These are phyloP conservation scores for Zaprionus davidi DNA, from an alignment of 1,140 invertebrate species.

Conservation along the genomic window DNA sequence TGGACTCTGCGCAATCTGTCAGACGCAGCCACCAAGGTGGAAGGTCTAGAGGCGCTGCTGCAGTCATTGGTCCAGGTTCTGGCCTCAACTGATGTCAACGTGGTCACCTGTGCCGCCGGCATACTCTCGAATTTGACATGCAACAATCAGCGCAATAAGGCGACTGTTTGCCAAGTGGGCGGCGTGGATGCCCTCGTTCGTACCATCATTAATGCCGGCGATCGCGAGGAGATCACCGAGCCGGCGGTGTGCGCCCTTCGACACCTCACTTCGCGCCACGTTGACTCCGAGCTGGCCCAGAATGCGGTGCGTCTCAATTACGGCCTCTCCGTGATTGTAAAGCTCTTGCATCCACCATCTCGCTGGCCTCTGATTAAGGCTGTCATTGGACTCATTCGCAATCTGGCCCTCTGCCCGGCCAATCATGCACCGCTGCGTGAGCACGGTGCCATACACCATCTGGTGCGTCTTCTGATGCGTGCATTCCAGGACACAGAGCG, in stretches of 20 bases:
- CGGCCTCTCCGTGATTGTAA: conserved; percentile 95
- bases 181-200: conserved; percentile 97
- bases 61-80: conserved; percentile 96
- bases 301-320: conserved; percentile 97
- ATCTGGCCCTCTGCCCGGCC: conserved; percentile 96
- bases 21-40: conserved; percentile 98
- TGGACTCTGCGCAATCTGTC: conserved; percentile 99
- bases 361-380: conserved; percentile 97
- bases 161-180: conserved; percentile 95
- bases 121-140: conserved; percentile 99
- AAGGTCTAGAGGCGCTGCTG: conserved; percentile 95
- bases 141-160: conserved; percentile 99
- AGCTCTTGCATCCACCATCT: conserved; percentile 96
- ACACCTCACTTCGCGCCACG: conserved; percentile 97
- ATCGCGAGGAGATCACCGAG: conserved; percentile 99
- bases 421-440: conserved; percentile 98
- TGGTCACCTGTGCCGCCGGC: conserved; percentile 98
- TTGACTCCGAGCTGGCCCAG: conserved; percentile 97
- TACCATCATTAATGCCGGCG: conserved; percentile 96
- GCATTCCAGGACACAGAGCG: conserved; percentile 92
- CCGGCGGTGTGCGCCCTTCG: conserved; percentile 98
- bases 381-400: conserved; percentile 98
- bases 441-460: conserved; percentile 96
- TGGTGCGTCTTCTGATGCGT: conserved; percentile 95
- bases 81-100: conserved; percentile 95